Percentiles rank a stretch among this genome's conserved stretches.
Conservation (phyloP, 2,113 vertebrate species). For the Notarius quadriscutis region DNA sequence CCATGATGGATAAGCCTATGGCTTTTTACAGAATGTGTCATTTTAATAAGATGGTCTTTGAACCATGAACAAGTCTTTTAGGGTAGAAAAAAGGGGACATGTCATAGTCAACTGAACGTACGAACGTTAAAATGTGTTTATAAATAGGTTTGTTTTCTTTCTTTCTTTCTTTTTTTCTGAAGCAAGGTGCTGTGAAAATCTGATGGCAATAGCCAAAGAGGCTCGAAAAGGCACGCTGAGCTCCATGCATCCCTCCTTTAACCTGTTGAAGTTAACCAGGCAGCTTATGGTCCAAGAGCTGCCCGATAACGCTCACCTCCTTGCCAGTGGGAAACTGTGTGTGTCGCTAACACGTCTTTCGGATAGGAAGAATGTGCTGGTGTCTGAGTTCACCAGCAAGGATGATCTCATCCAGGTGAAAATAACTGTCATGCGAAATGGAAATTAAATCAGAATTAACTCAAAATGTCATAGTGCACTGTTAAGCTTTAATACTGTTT, state of each 20-base stretch:
- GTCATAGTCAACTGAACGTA: background rate
- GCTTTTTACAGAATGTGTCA: background rate
- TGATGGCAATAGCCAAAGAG: conserved; percentile 67
- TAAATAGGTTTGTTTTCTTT: background rate
- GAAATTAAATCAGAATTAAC: background rate
- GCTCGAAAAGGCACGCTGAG: conserved; percentile 76
- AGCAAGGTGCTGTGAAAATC: conserved; percentile 62
- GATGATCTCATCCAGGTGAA: conserved; percentile 89
- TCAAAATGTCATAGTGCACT: background rate
- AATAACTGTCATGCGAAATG: background rate
- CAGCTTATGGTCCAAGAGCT: conserved; percentile 70
- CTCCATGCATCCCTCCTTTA: conserved; percentile 82
- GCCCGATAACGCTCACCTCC: conserved; percentile 79
- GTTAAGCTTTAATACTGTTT: background rate
- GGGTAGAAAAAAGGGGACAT: background rate
- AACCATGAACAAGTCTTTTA: background rate
- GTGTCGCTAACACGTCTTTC: conserved; percentile 86
- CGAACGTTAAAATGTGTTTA: background rate
- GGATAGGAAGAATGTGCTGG: conserved; percentile 81
- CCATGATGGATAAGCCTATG: no score
- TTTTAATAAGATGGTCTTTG: background rate
- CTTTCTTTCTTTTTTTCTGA: conserved; percentile 4
- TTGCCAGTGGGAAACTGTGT: conserved; percentile 74
- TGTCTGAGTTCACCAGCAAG: conserved; percentile 85
- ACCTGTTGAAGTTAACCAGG: conserved; percentile 66